Conservation (phyloP, 2,797 vertebrate species). For the Okamejei kenojei region DNA sequence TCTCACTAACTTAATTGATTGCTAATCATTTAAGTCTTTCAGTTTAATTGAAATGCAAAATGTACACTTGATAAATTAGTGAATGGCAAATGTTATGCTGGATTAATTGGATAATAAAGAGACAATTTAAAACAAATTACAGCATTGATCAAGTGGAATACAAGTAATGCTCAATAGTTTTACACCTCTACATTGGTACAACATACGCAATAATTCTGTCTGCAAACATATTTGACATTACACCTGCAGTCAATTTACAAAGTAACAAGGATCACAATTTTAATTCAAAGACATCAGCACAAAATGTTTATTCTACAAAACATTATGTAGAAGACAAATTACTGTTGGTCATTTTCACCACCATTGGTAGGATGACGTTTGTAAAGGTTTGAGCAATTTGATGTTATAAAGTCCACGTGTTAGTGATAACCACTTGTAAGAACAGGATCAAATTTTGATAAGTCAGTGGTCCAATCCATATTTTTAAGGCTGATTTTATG, state of each 20-base stretch:
- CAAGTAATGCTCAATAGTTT: background rate
- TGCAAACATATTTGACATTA: background rate
- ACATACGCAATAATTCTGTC: too few relatives aligned
- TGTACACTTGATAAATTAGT: background rate
- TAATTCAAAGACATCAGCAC: background rate
- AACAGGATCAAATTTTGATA: background rate
- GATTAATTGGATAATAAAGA: background rate
- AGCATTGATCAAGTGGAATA: background rate
- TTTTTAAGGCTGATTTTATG: background rate
- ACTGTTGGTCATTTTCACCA: background rate
- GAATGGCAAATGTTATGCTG: background rate
- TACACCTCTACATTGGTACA: background rate
- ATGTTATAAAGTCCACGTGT: background rate
- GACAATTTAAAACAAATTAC: background rate
- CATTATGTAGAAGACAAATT: background rate
- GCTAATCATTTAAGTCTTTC: background rate
- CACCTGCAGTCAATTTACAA: background rate
- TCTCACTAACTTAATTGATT: background rate
- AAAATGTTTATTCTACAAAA: slow-evolving; percentile 17
- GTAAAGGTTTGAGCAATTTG: background rate
- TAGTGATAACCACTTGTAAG: background rate
- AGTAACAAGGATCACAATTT: background rate
- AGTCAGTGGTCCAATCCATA: background rate
- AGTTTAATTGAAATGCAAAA: background rate
- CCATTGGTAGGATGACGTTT: background rate